Evolutionary conservation across 1,140 invertebrate species (phyloP).

Genomic region (Euglossa dilemma): DNA sequence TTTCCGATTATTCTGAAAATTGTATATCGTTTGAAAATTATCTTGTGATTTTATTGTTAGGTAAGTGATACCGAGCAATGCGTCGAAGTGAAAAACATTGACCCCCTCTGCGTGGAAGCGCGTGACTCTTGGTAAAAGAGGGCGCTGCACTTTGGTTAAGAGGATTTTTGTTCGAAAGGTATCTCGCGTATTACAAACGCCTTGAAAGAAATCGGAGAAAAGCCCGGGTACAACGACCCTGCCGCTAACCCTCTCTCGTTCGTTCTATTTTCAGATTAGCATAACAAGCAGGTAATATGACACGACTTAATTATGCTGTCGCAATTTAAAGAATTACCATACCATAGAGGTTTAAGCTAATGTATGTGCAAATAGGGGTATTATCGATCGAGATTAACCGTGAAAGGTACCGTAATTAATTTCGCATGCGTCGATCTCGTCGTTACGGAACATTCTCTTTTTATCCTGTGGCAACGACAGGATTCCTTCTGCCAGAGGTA

Average conservation of each 20-base stretch:
- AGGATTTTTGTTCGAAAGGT: conserved; percentile 32
- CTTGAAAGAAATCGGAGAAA: conserved; percentile 27
- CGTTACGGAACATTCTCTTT: too few species aligned
- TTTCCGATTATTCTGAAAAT: too few species aligned
- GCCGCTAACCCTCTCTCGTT: conserved; percentile 7
- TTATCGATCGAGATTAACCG: conserved; percentile 10
- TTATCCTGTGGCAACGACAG: background rate
- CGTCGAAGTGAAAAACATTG: background rate
- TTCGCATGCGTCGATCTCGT: background rate
- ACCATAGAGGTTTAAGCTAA: background rate
- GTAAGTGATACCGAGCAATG: background rate
- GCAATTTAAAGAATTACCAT: conserved; percentile 30
- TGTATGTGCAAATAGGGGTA: background rate
- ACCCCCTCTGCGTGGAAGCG: background rate
- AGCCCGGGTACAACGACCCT: conserved; percentile 2
- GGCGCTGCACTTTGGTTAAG: background rate
- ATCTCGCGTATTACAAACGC: conserved; percentile 3
- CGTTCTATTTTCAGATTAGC: conserved; percentile 39
- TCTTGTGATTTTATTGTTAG: too few species aligned
- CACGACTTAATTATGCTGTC: conserved; percentile 27
- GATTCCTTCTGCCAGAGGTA: background rate
- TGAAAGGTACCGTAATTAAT: background rate
- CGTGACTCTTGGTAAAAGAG: background rate
- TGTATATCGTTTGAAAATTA: too few species aligned
- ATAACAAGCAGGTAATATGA: conserved; percentile 31